Percentiles rank a stretch among this genome's conserved stretches.
These are phyloP conservation scores for Antennarius maculatus DNA, from an alignment of 2,797 vertebrate species.

Conservation along the genomic window DNA sequence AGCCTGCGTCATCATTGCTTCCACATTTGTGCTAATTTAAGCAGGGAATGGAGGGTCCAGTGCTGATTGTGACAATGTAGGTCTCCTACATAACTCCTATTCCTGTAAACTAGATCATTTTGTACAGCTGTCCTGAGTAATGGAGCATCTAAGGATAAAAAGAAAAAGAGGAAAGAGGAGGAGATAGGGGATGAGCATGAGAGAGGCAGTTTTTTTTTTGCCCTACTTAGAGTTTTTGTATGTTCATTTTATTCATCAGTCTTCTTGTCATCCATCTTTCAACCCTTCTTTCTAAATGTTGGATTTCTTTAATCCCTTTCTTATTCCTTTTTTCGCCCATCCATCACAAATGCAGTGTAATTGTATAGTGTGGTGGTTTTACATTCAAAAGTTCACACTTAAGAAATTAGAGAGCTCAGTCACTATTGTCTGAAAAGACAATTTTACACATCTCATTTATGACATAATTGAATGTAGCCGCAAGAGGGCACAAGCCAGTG, in stretches of 20 bases:
- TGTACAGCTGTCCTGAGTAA: constrained; percentile 69
- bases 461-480: too few relatives aligned
- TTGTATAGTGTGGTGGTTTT: too few relatives aligned
- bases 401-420: too few relatives aligned
- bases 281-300: constrained; percentile 23
- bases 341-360: too few relatives aligned
- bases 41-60: constrained; percentile 39
- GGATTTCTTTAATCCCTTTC: constrained; percentile 34
- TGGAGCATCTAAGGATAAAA: constrained; percentile 61
- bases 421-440: too few relatives aligned
- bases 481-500: too few relatives aligned
- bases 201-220: constrained; percentile 56
- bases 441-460: too few relatives aligned
- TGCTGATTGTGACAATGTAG: constrained; percentile 70
- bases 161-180: constrained; percentile 46
- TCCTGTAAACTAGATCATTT: constrained; percentile 79
- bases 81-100: constrained; percentile 64
- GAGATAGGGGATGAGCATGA: constrained; percentile 28
- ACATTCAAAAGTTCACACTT: too few relatives aligned
- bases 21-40: constrained; percentile 47
- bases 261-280: constrained; percentile 37
- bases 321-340: not conserved
- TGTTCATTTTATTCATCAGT: constrained; percentile 37
- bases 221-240: constrained; percentile 66
- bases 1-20: constrained; percentile 55